Evolutionary conservation across 1,140 invertebrate species (phyloP).

Genomic region (Aphis craccivora): DNA sequence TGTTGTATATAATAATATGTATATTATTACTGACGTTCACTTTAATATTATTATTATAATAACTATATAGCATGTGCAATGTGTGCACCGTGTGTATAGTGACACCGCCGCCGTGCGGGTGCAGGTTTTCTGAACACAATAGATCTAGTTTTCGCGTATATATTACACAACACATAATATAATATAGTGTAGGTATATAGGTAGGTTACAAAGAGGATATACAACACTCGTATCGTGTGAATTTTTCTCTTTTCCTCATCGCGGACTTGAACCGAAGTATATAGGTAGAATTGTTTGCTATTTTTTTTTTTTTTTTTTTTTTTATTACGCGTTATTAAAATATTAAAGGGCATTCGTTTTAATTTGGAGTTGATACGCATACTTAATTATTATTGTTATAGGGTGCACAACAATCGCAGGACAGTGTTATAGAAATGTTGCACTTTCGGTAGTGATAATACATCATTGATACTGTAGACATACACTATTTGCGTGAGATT

Average conservation of each 20-base stretch:
- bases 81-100: neutral
- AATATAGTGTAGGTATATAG: neutral
- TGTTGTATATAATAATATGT: neutral
- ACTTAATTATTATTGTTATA: too few species aligned
- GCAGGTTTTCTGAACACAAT: slow-evolving; percentile 3
- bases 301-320: neutral
- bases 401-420: too few species aligned
- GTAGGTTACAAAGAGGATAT: neutral
- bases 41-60: slow-evolving; percentile 1
- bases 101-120: neutral
- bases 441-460: too few species aligned
- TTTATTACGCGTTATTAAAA: neutral
- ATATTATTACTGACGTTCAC: neutral
- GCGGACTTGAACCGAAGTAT: neutral
- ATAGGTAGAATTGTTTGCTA: neutral
- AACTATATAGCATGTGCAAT: neutral
- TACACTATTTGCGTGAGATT: neutral
- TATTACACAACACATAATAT: neutral
- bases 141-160: neutral
- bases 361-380: neutral
- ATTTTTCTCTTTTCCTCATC: neutral
- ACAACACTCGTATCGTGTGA: neutral
- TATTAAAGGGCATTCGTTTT: neutral
- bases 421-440: too few species aligned
- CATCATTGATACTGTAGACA: too few species aligned